phyloP scores from a whole-genome alignment of 2,888 invertebrate species.

The Autographa pulchrina region DNA sequence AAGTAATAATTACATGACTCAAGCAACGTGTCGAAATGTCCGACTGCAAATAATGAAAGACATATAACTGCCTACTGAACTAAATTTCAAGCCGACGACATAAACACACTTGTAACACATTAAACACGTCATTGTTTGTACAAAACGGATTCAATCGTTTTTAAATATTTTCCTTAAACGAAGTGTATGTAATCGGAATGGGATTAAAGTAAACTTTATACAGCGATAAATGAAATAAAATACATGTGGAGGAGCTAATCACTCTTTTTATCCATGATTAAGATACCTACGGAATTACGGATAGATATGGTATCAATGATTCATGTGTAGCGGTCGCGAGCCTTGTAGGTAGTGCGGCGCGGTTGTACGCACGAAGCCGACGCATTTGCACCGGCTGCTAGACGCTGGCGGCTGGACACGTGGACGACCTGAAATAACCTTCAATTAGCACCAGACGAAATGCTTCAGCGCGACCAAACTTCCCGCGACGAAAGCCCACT shows the following conservation, averaged over 20 bases:
- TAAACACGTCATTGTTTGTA: neutral
- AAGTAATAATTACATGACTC: conserved; percentile 1
- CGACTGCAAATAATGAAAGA: neutral
- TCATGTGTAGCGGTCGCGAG: conserved; percentile 12
- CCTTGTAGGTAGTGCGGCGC: conserved; percentile 31
- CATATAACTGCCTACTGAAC: neutral
- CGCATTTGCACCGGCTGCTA: conserved; percentile 4
- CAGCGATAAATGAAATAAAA: conserved; percentile 31
- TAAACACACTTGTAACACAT: neutral
- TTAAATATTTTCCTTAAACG: neutral
- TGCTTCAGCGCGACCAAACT: conserved; percentile 29
- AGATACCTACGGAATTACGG: conserved; percentile 45
- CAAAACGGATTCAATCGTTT: neutral
- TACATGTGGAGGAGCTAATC: conserved; percentile 38
- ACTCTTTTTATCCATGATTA: conserved; percentile 49
- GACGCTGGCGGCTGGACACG: no score
- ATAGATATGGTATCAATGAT: neutral
- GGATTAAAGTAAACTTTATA: neutral
- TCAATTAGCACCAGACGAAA: conserved; percentile 2
- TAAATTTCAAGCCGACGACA: neutral
- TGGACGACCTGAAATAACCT: neutral
- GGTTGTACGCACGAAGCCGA: conserved; percentile 13
- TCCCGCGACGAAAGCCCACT: conserved; percentile 35
- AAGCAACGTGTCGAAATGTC: neutral
- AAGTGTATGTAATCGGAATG: neutral